A percentile compares a stretch with the other conserved stretches of the same genome.
These are phyloP conservation scores for Lycia hirtaria DNA, from an alignment of 2,888 invertebrate genomes.

Conservation along the genomic window DNA sequence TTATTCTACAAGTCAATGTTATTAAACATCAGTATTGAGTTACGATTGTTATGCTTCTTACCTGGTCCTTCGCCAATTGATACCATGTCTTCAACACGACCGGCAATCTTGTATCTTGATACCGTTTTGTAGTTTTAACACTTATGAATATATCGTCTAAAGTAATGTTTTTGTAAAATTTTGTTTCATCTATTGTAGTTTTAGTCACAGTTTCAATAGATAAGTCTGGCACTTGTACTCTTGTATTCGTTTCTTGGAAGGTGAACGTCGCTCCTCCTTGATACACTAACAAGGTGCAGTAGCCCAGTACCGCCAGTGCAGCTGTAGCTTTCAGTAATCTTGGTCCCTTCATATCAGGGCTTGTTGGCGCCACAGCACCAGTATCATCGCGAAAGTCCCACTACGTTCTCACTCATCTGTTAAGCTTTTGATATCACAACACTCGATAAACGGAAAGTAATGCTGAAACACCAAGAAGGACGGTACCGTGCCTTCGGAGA, in stretches of 20 bases:
- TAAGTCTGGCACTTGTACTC: constrained; percentile 74
- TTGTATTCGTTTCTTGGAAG: constrained; percentile 78
- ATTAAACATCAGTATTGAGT: constrained; percentile 18
- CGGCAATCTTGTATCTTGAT: constrained; percentile 93
- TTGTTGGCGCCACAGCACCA: constrained; percentile 72
- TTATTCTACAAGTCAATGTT: constrained; percentile 15
- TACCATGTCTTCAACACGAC: constrained; percentile 98
- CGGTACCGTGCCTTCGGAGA: constrained; percentile 59
- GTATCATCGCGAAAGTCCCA: constrained; percentile 62
- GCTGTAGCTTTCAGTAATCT: constrained; percentile 80
- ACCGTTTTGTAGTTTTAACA: constrained; percentile 96
- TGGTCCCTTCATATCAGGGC: constrained; percentile 78
- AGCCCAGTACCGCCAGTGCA: constrained; percentile 83
- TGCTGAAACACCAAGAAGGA: constrained; percentile 45
- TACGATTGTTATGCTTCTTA: constrained; percentile 66
- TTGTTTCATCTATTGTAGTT: constrained; percentile 68
- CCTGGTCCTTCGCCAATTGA: constrained; percentile 95
- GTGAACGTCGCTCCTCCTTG: constrained; percentile 83
- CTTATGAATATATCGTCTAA: constrained; percentile 96
- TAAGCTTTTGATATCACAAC: constrained; percentile 72
- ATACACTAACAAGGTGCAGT: constrained; percentile 87
- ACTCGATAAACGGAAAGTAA: constrained; percentile 62
- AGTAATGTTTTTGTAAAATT: constrained; percentile 85
- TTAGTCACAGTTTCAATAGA: constrained; percentile 83
- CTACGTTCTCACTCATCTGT: constrained; percentile 80